Evolutionary conservation across 2,113 vertebrate species (phyloP), one percentile per base, ranked within the genome.

Genomic region (Struthidea cinerea): DNA sequence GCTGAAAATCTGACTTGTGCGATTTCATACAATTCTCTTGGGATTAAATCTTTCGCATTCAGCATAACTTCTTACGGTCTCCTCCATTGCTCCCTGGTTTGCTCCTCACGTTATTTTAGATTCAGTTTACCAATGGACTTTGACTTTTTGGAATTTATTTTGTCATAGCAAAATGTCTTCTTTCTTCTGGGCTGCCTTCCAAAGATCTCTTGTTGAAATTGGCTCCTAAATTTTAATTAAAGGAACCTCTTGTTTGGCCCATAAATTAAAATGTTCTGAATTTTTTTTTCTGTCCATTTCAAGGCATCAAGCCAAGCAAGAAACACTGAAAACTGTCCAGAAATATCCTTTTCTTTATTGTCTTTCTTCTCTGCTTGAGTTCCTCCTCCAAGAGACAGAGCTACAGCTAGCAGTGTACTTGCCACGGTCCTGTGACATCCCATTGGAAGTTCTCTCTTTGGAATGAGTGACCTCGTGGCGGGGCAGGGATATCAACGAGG

Each of bases 181-280:
- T 93, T 97, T 95, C 67, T 97, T 92, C 92, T 13, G 16, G 96
- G 90, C 89, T 96, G 16, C 47, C 44, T 95, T 97, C 97, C 94
- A 97, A 95, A 93, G 3, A 73, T 37, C 1, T 26, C 32, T 84
- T 91, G 69, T 91, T 63, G 67, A 97, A 97, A 65, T 83, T 93
- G 91, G 50, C 80, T 97, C 70, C 96, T 89, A 97, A 97, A 96
- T 97, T 98, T 98, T 97, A 97, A 97, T 97, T 96, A 97, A 97
- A 93, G 57, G 37, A 95, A 76, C 44, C 70, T 97, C 87, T 96
- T 95, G 19, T 96, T 96, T 97, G 94, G 47, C 20, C 28, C 59
- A 97, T 97, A 96, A 97, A 98, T 97, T 96, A 91, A 96, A 97
- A 94, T 88, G 68, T 94, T 93, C 91, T 74, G 49, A 89, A 28